Base-by-base conservation (phyloP, 53 echinoderm and acorn worm species). In the Arbacia lixula region DNA sequence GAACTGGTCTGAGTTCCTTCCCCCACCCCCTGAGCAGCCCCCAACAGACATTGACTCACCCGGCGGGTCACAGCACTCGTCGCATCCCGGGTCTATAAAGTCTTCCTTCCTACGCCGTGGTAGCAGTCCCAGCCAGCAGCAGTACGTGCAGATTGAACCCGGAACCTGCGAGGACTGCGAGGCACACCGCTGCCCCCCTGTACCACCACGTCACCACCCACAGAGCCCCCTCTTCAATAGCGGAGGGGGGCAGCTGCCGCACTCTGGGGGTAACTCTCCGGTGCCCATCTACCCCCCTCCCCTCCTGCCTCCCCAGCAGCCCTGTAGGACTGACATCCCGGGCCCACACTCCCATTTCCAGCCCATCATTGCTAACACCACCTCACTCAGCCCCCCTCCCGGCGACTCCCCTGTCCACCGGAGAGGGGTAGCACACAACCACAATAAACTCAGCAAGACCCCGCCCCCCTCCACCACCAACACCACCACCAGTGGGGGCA, bases 1-100 rank as follows among this genome's bases (percentile, higher is more conserved):
- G 3, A 96, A 96, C 83, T 96, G 96, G 96, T 87, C 93, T 17
- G 96, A 96, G 60, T 78, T 96, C 53, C 91, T 96, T 17, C 96
- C 96, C 46, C 96, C 96, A 27, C 96, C 96, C 36, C 96, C 96
- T 10, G 93, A 93, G 60, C 93, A 96, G 86, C 91, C 91, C 28
- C 96, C 96, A 39, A 90, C 93, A 32, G 93, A 93, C 49, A 93
- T 93, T 10, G 93, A 93, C 72, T 89, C 89, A 16, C 93, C 93
- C 0, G 84, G 87, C 20, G 85, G 77, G 32, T 62, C 90, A 31
- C 58, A 83, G 65, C 88, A 86, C 66, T 72, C 87, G 12, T 78
- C 84, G 49, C 83, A 85, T 60, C 53, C 90, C 20, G 84, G 89
- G 29, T 73, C 91, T 64, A 43, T 81, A 26, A 81, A 81, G 82